These are phyloP conservation scores for Spinibarbus caldwelli DNA, from an alignment of 2,797 vertebrate species.

Conservation along the genomic window DNA sequence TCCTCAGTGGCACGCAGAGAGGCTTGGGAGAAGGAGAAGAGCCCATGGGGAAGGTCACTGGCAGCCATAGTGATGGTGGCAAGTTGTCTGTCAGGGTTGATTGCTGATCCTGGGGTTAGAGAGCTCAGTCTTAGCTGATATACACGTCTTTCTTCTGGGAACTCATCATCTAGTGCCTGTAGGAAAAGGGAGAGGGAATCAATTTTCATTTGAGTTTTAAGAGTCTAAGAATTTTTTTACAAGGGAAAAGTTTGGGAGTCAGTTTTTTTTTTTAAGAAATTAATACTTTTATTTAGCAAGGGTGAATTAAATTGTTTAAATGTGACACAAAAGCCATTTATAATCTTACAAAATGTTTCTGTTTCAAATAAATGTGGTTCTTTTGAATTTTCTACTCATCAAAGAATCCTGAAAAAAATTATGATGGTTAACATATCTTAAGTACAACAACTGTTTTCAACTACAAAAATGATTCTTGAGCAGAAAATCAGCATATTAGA, in stretches of 20 bases:
- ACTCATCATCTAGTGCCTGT: slow-evolving; percentile 86
- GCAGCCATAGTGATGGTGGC: slow-evolving; percentile 88
- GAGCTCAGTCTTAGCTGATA: slow-evolving; percentile 85
- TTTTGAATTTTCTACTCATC: neutral
- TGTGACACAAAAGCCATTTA: neutral
- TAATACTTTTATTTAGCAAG: neutral
- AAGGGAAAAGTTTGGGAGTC: neutral
- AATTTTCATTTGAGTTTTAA: neutral
- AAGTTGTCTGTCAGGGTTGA: slow-evolving; percentile 76
- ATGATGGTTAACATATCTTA: neutral
- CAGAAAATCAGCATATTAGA: neutral
- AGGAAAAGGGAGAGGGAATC: slow-evolving; percentile 5
- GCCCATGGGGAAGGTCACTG: slow-evolving; percentile 90
- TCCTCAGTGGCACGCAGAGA: slow-evolving; percentile 81
- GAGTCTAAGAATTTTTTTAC: neutral
- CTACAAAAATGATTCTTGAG: neutral
- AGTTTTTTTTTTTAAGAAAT: neutral
- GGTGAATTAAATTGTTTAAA: neutral
- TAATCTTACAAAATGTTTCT: too few species aligned
- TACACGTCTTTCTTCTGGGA: slow-evolving; percentile 83
- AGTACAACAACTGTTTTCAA: neutral
- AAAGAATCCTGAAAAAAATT: neutral
- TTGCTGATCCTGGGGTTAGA: slow-evolving; percentile 78
- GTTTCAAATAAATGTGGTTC: too few species aligned
- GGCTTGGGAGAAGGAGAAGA: slow-evolving; percentile 81